phyloP scores from a whole-genome alignment of 1,140 invertebrate genomes.

The Delia radicum region DNA sequence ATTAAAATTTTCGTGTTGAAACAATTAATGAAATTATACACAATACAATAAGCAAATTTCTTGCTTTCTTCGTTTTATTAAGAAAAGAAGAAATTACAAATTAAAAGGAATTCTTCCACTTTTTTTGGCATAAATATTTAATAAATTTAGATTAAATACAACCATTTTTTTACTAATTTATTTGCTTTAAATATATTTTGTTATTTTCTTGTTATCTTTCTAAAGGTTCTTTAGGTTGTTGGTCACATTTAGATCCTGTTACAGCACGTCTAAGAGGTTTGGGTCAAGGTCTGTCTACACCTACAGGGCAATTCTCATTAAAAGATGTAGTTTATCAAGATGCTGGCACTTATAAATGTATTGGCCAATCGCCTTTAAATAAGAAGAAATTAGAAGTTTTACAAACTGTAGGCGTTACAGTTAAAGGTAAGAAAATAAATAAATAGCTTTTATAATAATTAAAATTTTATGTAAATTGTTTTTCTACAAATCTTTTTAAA shows the following conservation, averaged over 20 bases:
- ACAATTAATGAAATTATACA: constrained; percentile 50
- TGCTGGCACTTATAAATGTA: constrained; percentile 73
- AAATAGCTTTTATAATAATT: constrained; percentile 18
- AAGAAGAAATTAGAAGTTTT: constrained; percentile 58
- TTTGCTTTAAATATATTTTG: not conserved
- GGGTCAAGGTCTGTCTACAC: constrained; percentile 63
- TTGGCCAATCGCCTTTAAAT: constrained; percentile 63
- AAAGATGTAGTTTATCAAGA: constrained; percentile 76
- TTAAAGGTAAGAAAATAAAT: constrained; percentile 56
- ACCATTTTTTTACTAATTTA: too few relatives aligned
- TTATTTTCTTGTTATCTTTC: not conserved
- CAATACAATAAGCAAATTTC: not conserved
- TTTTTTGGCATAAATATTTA: too few relatives aligned
- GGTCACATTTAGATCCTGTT: constrained; percentile 60
- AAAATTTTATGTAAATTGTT: not conserved
- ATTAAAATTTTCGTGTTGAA: constrained; percentile 47
- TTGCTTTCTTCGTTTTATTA: not conserved
- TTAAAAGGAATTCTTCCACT: too few relatives aligned
- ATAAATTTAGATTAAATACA: too few relatives aligned
- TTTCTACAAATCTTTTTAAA: too few relatives aligned
- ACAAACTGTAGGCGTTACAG: constrained; percentile 56
- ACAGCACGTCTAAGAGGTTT: constrained; percentile 63
- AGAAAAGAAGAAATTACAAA: not conserved
- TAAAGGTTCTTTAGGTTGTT: constrained; percentile 59
- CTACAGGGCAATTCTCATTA: constrained; percentile 63